A percentile compares a stretch with the other conserved stretches of the same genome.
These are phyloP conservation scores for Gymnocypris eckloni DNA, from an alignment of 2,797 vertebrate species.

Conservation along the genomic window DNA sequence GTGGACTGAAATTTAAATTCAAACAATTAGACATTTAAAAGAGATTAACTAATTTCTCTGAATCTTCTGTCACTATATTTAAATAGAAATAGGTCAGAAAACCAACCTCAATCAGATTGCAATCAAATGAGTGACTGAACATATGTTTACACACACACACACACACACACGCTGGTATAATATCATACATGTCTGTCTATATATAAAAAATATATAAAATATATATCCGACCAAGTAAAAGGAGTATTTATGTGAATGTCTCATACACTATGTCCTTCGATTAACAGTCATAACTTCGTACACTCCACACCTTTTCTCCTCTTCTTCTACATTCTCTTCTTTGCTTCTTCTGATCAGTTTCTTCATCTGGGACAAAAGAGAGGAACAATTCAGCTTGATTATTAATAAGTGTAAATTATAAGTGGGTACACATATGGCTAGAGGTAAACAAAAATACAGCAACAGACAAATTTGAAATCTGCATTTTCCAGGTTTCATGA, in stretches of 20 bases:
- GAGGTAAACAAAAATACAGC: background rate
- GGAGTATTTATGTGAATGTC: too few species aligned
- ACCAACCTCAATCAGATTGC: background rate
- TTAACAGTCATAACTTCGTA: conserved; percentile 29
- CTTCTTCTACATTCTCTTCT: too few species aligned
- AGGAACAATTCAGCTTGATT: background rate
- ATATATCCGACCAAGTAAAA: background rate
- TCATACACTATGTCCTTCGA: background rate
- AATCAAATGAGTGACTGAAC: background rate
- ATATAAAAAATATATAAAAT: too few species aligned
- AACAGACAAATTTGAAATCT: background rate
- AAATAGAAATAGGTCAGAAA: background rate
- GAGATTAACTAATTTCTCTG: too few species aligned
- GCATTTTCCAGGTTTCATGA: background rate
- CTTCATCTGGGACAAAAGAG: conserved; percentile 14
- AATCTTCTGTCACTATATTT: background rate
- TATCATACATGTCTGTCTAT: too few species aligned
- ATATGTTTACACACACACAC: background rate
- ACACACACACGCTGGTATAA: too few species aligned
- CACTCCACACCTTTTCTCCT: background rate
- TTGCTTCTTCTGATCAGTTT: background rate
- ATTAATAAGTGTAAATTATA: background rate
- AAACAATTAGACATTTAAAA: background rate
- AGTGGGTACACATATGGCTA: background rate
- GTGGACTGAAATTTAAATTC: background rate